Conservation (phyloP, 2,797 vertebrate genomes). For the Okamejei kenojei region DNA sequence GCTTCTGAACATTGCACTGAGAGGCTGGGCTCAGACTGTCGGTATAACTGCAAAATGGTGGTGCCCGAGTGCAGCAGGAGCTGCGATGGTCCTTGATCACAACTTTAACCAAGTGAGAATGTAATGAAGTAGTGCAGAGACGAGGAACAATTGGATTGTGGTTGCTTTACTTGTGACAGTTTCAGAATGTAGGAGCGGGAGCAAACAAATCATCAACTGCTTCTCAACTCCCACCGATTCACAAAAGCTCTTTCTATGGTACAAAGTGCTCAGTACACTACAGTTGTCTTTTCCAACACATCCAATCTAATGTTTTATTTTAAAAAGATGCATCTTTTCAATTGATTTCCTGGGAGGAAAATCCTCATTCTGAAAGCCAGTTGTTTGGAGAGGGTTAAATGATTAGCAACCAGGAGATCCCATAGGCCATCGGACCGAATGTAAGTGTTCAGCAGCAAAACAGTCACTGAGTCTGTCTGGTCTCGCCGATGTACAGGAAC, state of each 20-base stretch:
- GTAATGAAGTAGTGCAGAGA: constrained; percentile 22
- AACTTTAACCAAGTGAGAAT: constrained; percentile 15
- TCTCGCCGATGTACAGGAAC: too few species aligned
- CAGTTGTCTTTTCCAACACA: not conserved
- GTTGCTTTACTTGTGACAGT: constrained; percentile 17
- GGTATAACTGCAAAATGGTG: not conserved
- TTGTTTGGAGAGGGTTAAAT: too few species aligned
- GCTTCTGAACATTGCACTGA: not conserved
- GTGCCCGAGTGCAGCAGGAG: not conserved
- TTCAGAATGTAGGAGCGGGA: not conserved
- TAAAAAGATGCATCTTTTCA: not conserved
- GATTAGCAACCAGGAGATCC: too few species aligned
- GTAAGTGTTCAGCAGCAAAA: too few species aligned
- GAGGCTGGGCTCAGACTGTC: not conserved
- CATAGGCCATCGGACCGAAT: too few species aligned
- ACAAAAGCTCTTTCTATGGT: constrained; percentile 28
- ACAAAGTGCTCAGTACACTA: constrained; percentile 17
- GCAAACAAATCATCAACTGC: constrained; percentile 5
- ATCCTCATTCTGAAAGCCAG: too few species aligned
- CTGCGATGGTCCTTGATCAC: not conserved
- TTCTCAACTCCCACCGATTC: not conserved
- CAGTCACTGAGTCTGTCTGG: too few species aligned
- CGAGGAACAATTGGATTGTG: not conserved
- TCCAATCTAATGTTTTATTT: not conserved
- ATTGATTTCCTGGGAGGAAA: not conserved